Percentiles rank a stretch among this genome's conserved stretches.
phyloP scores from a whole-genome alignment of 2,113 vertebrate genomes.

The Myrmecobius fasciatus region DNA sequence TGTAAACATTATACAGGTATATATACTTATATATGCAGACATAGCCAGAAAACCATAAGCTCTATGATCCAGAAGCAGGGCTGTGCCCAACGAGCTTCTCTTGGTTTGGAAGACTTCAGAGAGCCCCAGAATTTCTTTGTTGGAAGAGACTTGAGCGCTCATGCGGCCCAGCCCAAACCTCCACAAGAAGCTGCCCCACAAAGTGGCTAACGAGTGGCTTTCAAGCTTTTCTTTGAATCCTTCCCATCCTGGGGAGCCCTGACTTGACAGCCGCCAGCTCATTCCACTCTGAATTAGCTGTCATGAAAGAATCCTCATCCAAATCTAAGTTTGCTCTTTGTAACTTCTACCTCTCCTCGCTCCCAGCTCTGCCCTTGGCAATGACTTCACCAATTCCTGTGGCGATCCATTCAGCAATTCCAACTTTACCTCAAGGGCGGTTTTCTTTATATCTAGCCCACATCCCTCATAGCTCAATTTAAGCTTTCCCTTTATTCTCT shows the following conservation, averaged over 20 bases:
- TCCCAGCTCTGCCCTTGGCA: not conserved
- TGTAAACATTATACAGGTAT: not conserved
- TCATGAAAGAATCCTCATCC: not conserved
- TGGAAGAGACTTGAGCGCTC: not conserved
- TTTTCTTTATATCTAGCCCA: not conserved
- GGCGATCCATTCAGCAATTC: not conserved
- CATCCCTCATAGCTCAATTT: not conserved
- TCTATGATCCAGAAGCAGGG: not conserved
- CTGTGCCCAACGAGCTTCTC: not conserved
- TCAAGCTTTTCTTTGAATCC: not conserved
- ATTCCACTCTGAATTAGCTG: not conserved
- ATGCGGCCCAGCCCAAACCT: not conserved
- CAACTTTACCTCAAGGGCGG: not conserved
- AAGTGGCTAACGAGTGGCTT: not conserved
- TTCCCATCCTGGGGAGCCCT: no score
- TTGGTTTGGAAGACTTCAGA: not conserved
- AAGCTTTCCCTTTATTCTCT: not conserved
- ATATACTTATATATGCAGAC: not conserved
- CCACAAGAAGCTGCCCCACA: not conserved
- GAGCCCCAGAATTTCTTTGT: not conserved
- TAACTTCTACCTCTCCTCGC: not conserved
- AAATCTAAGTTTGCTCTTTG: not conserved
- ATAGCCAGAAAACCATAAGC: not conserved
- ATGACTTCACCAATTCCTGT: conserved; percentile 10
- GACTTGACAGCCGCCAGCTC: not conserved